Percentiles rank a stretch among this genome's conserved stretches.
Conservation (phyloP, 2,888 invertebrate genomes). For the Caenorhabditis japonica region DNA sequence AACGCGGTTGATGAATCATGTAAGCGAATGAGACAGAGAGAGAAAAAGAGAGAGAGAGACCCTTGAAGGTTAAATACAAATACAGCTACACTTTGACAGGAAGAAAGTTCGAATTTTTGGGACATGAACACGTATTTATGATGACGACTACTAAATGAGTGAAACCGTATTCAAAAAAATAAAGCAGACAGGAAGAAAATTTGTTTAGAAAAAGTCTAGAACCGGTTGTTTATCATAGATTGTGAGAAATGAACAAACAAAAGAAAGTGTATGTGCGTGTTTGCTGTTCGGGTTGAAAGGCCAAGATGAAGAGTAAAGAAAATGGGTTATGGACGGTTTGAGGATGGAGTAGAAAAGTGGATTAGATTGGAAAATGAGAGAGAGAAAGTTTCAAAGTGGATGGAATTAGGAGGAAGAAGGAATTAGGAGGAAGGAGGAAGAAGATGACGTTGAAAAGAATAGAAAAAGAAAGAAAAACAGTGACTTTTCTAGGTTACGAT, state of each 20-base stretch:
- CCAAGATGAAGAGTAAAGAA: slow-evolving; percentile 3
- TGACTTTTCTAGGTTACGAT: no score
- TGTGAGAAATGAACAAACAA: slow-evolving; percentile 24
- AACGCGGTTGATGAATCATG: not conserved
- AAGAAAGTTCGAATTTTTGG: no score
- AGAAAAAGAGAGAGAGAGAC: slow-evolving; percentile 7
- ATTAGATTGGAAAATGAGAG: not conserved
- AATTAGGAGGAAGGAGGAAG: not conserved
- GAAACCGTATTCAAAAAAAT: no score
- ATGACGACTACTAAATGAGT: no score
- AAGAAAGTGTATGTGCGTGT: slow-evolving; percentile 16
- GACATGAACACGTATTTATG: no score
- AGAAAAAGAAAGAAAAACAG: not conserved
- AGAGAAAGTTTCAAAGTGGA: no score
- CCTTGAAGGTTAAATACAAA: no score
- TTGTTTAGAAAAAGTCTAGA: no score
- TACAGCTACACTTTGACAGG: no score
- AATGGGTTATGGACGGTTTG: not conserved
- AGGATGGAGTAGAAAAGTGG: slow-evolving; percentile 13
- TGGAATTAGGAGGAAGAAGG: not conserved
- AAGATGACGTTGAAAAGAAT: not conserved
- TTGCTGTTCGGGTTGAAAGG: not conserved
- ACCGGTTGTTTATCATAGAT: slow-evolving; percentile 26
- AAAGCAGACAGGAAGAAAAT: no score
- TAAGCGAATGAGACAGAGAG: slow-evolving; percentile 2